phyloP scores from a whole-genome alignment of 1,140 invertebrate genomes.

The Microvelia longipes region DNA sequence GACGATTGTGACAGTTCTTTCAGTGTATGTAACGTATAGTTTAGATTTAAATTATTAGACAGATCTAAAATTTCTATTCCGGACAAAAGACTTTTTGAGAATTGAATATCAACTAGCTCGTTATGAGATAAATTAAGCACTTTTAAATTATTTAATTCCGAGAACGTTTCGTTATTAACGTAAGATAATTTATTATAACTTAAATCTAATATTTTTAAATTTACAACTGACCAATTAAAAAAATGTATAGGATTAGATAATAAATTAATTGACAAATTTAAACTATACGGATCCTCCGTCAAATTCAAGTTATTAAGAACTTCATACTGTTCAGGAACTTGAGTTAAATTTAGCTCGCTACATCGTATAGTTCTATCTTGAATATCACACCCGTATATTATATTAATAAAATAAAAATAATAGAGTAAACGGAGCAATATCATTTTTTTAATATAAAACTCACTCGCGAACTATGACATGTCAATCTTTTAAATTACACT shows the following conservation, averaged over 20 bases:
- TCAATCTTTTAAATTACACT: too few species aligned
- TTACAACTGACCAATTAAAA: neutral
- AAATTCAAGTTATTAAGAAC: neutral
- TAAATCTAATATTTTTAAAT: neutral
- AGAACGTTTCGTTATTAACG: constrained; percentile 1
- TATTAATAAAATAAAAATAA: neutral
- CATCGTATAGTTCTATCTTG: neutral
- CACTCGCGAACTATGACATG: too few species aligned
- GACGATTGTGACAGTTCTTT: neutral
- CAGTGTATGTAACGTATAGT: neutral
- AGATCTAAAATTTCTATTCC: constrained; percentile 8
- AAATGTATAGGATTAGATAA: neutral
- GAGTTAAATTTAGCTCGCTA: neutral
- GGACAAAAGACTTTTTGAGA: neutral
- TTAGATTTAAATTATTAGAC: constrained; percentile 7
- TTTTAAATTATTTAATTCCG: neutral
- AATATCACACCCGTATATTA: neutral
- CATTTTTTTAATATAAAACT: too few species aligned
- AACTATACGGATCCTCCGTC: neutral
- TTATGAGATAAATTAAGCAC: constrained; percentile 10
- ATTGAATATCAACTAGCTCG: neutral
- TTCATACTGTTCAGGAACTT: neutral
- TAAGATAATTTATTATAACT: constrained; percentile 3
- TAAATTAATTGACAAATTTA: neutral
- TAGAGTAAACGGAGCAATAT: too few species aligned